Evolutionary conservation across 2,113 vertebrate genomes (phyloP).

Genomic region (Pithys albifrons): DNA sequence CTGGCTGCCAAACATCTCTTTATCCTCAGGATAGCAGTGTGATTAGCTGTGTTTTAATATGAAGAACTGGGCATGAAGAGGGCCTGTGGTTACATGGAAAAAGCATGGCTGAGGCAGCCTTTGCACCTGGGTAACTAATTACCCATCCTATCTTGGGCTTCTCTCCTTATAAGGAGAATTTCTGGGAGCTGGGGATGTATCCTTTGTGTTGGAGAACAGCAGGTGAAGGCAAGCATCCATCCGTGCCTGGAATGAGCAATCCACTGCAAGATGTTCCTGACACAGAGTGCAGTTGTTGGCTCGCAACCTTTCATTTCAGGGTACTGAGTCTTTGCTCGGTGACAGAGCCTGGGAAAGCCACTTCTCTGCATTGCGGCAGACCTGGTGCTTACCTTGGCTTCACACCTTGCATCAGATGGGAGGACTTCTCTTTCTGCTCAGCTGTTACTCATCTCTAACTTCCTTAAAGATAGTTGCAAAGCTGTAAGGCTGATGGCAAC

Average conservation of each 20-base stretch:
- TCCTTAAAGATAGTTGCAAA: not conserved
- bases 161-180: not conserved
- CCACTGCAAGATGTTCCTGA: not conserved
- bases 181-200: not conserved
- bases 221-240: not conserved
- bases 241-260: not conserved
- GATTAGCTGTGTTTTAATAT: not conserved
- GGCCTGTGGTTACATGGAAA: not conserved
- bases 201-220: not conserved
- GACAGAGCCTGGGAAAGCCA: not conserved
- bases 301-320: not conserved
- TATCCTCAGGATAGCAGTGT: not conserved
- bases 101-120: not conserved
- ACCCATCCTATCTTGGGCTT: not conserved
- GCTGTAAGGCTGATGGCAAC: not conserved
- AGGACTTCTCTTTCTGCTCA: not conserved
- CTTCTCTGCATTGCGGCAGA: not conserved
- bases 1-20: not conserved
- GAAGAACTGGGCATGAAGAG: not conserved
- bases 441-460: not conserved
- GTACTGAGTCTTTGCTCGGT: not conserved
- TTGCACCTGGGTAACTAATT: not conserved
- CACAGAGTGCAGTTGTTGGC: not conserved
- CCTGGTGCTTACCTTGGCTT: conserved; percentile 8
- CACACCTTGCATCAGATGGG: not conserved